Conservation (phyloP, 2,113 vertebrate genomes). For the Pseudorectes ferrugineus region DNA sequence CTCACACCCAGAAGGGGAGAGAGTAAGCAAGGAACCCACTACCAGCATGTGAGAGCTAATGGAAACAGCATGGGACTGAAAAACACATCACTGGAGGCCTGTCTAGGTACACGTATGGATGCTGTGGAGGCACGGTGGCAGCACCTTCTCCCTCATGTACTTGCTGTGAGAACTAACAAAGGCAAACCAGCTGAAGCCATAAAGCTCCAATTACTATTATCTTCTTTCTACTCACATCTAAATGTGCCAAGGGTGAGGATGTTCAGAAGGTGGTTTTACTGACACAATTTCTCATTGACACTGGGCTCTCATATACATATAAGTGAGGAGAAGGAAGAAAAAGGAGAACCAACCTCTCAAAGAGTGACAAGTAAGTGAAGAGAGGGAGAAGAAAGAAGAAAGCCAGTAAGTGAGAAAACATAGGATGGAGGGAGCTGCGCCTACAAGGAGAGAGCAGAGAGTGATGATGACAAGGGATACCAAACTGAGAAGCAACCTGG, state of each 20-base stretch:
- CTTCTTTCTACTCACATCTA: background rate
- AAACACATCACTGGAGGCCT: background rate
- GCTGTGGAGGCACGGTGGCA: background rate
- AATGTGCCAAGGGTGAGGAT: rapidly evolving
- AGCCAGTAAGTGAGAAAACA: background rate
- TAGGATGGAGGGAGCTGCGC: background rate
- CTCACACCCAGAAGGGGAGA: background rate
- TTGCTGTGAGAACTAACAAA: rapidly evolving
- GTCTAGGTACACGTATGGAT: rapidly evolving
- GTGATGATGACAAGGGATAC: background rate
- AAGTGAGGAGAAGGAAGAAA: background rate
- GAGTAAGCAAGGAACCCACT: rapidly evolving
- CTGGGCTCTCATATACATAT: background rate
- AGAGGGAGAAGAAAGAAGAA: background rate
- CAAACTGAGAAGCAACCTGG: background rate
- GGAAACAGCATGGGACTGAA: background rate
- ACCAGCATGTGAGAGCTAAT: background rate
- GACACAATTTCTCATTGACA: background rate
- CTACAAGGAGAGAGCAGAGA: background rate
- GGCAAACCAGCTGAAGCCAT: background rate
- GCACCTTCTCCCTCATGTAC: background rate
- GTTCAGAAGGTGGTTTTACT: background rate
- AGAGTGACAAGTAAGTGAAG: background rate
- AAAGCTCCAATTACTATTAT: background rate
- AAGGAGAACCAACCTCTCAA: background rate